Evolutionary conservation across 2,113 vertebrate genomes (phyloP).

Genomic region (Cacatua alba): DNA sequence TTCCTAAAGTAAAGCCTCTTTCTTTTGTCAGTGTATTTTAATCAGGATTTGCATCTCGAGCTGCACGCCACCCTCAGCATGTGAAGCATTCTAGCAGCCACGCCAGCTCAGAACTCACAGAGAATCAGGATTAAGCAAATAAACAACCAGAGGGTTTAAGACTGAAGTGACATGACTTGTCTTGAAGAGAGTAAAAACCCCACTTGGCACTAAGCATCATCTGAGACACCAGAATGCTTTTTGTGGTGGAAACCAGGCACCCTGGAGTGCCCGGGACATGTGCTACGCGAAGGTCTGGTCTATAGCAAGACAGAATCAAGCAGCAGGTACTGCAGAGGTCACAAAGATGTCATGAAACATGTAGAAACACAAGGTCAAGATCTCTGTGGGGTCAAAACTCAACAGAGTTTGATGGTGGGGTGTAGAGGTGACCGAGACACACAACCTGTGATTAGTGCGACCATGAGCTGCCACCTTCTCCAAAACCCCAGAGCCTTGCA

Average conservation of each 20-base stretch:
- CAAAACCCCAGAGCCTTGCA: background rate
- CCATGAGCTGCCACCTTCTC: accelerated
- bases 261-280: background rate
- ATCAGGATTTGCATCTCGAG: background rate
- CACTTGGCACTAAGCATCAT: background rate
- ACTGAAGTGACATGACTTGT: background rate
- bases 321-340: background rate
- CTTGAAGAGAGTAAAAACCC: background rate
- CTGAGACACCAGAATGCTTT: background rate
- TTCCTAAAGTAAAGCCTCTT: background rate
- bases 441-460: accelerated
- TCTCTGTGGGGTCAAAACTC: background rate
- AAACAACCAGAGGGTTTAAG: background rate
- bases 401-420: background rate
- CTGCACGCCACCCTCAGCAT: background rate
- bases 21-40: background rate
- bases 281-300: background rate
- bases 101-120: background rate
- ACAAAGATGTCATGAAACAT: background rate
- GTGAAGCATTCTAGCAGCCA: background rate
- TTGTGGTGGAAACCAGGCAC: background rate
- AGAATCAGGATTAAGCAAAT: background rate
- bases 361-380: background rate
- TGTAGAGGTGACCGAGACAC: background rate
- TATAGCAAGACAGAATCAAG: background rate